Base-by-base conservation (phyloP, 2,888 invertebrate genomes). In the Meandrusa payeni region DNA sequence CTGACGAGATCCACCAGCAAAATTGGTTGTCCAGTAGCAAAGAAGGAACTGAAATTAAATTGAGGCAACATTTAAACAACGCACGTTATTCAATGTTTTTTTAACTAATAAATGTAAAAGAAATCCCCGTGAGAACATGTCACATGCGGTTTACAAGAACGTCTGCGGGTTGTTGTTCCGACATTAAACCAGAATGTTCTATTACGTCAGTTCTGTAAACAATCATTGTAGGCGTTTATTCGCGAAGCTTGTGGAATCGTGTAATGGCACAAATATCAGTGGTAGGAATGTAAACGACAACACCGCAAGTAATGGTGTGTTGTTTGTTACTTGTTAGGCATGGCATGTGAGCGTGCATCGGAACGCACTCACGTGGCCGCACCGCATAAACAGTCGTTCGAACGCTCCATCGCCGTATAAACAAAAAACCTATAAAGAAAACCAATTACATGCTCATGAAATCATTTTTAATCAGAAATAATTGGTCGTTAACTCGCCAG, bases 401-500 rank as follows among this genome's bases (percentile, higher is more conserved):
- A 26, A 42, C 59, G 68, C 69, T 61, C 61, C 65, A 56, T 62
- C 67, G 63, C 68, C 52, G 70, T 71, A 72, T 70, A 75, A 71
- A 77, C 78, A 75, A 67, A 65, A 63, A 63, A 31, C 43, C 57
- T 60, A 63, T 70, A 69, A 73, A 74, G 77, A 76, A 78, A 81
- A 81, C 71, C 78, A 79, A 83, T 83, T 77, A 78, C 74, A 80
- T 75, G 79, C 72, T 65, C 63, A 69, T 76, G 76, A 67, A 74
- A 63, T 59, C 53, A 58, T 51, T 59, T 57, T 51, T 50, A 59
- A 58, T 61, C 58, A 60, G 43, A 24, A 40, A 43, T 43, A 38
- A 43, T 43, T 38, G 38, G 26, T 47, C 32, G 46, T 46, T 46
- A 51, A 48, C 34, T 28, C 11, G 15, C 13, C 26, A 24, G 10